phyloP scores from a whole-genome alignment of 2,888 invertebrate genomes.

The Eupithecia subfuscata region DNA sequence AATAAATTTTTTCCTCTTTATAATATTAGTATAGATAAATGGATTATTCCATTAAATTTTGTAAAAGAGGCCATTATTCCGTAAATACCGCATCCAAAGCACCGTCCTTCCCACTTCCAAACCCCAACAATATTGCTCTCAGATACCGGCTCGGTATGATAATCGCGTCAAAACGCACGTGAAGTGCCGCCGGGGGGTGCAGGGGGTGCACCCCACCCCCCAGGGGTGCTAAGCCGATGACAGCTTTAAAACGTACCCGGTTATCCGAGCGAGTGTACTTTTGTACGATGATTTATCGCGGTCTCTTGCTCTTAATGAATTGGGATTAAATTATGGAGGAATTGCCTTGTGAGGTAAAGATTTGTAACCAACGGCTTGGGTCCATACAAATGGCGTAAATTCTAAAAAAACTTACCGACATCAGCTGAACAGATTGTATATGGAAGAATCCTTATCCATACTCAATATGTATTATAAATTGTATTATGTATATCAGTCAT shows the following conservation, averaged over 20 bases:
- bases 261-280: slow-evolving; percentile 78
- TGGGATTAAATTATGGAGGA: slow-evolving; percentile 33
- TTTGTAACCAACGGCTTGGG: slow-evolving; percentile 8
- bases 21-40: too few relatives aligned
- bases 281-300: slow-evolving; percentile 67
- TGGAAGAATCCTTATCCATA: too few relatives aligned
- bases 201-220: slow-evolving; percentile 26
- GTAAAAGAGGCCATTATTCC: not conserved
- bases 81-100: slow-evolving; percentile 51
- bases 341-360: slow-evolving; percentile 16
- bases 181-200: slow-evolving; percentile 64
- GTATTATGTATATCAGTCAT: too few relatives aligned
- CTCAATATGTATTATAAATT: too few relatives aligned
- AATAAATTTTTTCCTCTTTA: too few relatives aligned
- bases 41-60: too few relatives aligned
- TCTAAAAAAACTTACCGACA: too few relatives aligned
- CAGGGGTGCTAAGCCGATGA: slow-evolving; percentile 72
- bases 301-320: slow-evolving; percentile 45
- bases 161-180: slow-evolving; percentile 84
- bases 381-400: too few relatives aligned
- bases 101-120: slow-evolving; percentile 27
- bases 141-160: slow-evolving; percentile 81
- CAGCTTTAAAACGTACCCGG: slow-evolving; percentile 80
- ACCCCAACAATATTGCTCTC: slow-evolving; percentile 79
- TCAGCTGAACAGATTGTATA: too few relatives aligned